A percentile compares a stretch with the other conserved stretches of the same genome.
These are phyloP conservation scores for Tachystola acroxantha DNA, from an alignment of 2,888 invertebrate genomes.

Conservation along the genomic window DNA sequence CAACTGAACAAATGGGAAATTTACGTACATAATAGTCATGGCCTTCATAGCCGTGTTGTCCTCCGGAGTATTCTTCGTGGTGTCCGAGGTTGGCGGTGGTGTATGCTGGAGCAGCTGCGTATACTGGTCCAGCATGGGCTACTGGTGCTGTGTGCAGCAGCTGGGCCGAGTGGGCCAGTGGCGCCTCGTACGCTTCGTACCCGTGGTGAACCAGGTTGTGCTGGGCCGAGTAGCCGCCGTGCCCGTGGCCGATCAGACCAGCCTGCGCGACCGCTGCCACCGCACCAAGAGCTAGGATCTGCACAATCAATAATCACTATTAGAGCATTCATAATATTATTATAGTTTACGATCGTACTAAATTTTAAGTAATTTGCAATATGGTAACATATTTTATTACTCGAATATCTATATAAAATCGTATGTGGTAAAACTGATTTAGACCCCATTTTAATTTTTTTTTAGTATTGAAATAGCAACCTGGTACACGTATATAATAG, in stretches of 20 bases:
- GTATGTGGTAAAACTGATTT: too few species aligned
- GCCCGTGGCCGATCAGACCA: constrained; percentile 56
- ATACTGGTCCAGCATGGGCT: constrained; percentile 23
- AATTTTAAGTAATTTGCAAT: too few species aligned
- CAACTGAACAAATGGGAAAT: too few species aligned
- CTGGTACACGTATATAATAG: too few species aligned
- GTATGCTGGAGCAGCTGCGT: constrained; percentile 25
- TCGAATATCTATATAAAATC: too few species aligned
- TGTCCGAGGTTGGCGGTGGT: too few species aligned
- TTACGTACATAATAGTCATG: constrained; percentile 49
- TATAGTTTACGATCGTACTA: too few species aligned
- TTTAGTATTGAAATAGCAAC: too few species aligned
- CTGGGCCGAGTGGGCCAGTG: constrained; percentile 25
- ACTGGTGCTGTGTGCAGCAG: constrained; percentile 26
- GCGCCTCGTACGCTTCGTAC: constrained; percentile 22
- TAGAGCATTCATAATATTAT: too few species aligned
- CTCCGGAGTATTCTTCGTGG: constrained; percentile 18
- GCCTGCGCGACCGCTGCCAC: constrained; percentile 66
- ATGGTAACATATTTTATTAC: too few species aligned
- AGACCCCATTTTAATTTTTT: too few species aligned
- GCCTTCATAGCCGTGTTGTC: constrained; percentile 19
- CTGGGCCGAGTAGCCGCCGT: constrained; percentile 32
- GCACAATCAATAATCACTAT: constrained; percentile 18
- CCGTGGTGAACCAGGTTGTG: constrained; percentile 33
- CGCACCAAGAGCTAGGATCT: constrained; percentile 58